Evolutionary conservation across 2,797 vertebrate genomes (phyloP), one percentile per base, ranked within the genome.

Genomic region (Vipera latastei): DNA sequence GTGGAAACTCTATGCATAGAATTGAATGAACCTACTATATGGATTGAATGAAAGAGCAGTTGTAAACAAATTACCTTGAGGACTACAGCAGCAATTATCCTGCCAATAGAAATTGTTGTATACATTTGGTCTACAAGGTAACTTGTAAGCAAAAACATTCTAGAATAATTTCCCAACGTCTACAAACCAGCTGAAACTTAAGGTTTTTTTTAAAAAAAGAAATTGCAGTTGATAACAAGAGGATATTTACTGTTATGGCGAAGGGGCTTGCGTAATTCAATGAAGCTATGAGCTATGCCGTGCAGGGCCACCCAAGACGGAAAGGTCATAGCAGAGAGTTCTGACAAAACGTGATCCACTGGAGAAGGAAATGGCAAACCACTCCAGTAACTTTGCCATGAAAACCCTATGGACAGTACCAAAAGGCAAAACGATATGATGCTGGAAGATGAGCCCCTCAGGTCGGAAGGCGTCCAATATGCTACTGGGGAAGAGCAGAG

Each of bases 11-110:
- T 89, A 3, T 14, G 51, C 90, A 91, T 22, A 32, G 90, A 53
- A 83, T 95, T 59, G 92, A 94, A 87, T 25, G 86, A 95, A 91
- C 90, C 93, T 26, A 93, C 90, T 89, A 88, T 56, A 8, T 89
- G 73, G 92, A 92, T 56, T 56, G 73, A 94, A 56, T 0, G 2
- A 61, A 28, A 25, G 56, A 78, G 48, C 90, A 20, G 89, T 92
- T 69, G 92, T 1, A 56, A 32, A 28, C 48, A 92, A 95, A 94
- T 95, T 89, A 92, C 60, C 91, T 91, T 28, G 91, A 92, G 86
- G 20, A 92, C 12, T 44, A 94, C 51, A 65, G 86, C 92, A 48
- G 12, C 28, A 32, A 92, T 95, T 90, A 89, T n/a, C 86, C 48
- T 83, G 85, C 69, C 26, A 78, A 89, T 28, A 55, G 60, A 86